Evolutionary conservation across 2,888 invertebrate genomes (phyloP).

Genomic region (Schizaphis graminum): DNA sequence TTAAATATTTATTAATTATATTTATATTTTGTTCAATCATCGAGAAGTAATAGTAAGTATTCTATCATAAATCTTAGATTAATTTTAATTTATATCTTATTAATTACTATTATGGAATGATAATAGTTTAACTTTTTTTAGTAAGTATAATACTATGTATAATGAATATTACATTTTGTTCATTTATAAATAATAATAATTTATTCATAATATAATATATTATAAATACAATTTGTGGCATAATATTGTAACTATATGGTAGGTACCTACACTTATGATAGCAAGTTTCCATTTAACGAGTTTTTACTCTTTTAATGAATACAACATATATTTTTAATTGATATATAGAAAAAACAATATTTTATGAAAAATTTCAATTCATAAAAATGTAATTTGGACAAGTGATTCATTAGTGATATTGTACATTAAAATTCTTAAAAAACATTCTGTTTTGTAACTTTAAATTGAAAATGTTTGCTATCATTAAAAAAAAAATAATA

Average conservation of each 20-base stretch:
- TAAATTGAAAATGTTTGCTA: not conserved
- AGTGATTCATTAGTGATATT: not conserved
- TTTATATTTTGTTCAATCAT: not conserved
- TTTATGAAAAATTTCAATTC: not conserved
- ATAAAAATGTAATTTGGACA: not conserved
- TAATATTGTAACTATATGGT: not conserved
- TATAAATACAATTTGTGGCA: not conserved
- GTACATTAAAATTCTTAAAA: not conserved
- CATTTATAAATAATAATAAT: not conserved
- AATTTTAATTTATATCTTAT: not conserved
- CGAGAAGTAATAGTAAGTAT: conserved; percentile 27
- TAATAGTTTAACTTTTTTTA: not conserved
- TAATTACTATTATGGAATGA: not conserved
- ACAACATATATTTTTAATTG: not conserved
- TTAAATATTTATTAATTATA: conserved; percentile 5
- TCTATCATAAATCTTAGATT: not conserved
- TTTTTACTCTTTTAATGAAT: not conserved
- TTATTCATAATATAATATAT: not conserved
- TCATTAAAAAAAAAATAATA: not conserved
- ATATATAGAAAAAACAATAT: not conserved
- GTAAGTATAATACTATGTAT: not conserved
- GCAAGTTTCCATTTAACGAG: not conserved
- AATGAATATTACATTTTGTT: not conserved
- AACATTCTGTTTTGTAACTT: not conserved
- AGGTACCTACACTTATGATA: not conserved